Percentiles rank a stretch among this genome's conserved stretches.
phyloP scores from a whole-genome alignment of 2,113 vertebrate genomes.

The Sinocyclocheilus maitianheensis region DNA sequence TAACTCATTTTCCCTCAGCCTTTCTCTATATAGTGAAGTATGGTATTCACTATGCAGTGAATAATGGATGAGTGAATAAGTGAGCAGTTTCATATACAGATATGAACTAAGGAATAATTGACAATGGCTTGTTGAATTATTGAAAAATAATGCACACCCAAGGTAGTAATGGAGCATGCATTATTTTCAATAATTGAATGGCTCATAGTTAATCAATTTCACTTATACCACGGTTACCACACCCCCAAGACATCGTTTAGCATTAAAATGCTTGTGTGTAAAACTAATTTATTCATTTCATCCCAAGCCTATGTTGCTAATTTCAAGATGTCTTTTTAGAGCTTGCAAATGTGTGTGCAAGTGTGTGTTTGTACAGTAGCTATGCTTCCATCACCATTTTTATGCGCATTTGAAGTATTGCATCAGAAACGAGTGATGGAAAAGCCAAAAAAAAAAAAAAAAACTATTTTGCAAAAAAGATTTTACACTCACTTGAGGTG shows the following conservation, averaged over 20 bases:
- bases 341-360: neutral
- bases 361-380: neutral
- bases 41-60: neutral
- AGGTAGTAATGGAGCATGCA: neutral
- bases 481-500: no score
- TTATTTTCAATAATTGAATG: neutral
- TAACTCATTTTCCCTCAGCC: neutral
- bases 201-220: neutral
- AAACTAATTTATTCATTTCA: neutral
- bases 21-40: conserved; percentile 2
- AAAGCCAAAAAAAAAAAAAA: no score
- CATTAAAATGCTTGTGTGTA: neutral
- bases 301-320: neutral
- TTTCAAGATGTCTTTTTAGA: neutral
- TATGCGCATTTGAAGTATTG: no score
- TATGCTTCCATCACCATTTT: no score
- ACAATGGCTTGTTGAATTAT: neutral
- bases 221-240: neutral
- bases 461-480: no score
- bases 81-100: conserved; percentile 7
- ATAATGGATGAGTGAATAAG: conserved; percentile 20
- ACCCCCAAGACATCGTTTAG: neutral
- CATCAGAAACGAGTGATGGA: no score
- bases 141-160: neutral
- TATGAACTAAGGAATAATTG: conserved; percentile 4